Base-by-base conservation (phyloP, 2,113 vertebrate species). In the Mastomys natalensis region DNA sequence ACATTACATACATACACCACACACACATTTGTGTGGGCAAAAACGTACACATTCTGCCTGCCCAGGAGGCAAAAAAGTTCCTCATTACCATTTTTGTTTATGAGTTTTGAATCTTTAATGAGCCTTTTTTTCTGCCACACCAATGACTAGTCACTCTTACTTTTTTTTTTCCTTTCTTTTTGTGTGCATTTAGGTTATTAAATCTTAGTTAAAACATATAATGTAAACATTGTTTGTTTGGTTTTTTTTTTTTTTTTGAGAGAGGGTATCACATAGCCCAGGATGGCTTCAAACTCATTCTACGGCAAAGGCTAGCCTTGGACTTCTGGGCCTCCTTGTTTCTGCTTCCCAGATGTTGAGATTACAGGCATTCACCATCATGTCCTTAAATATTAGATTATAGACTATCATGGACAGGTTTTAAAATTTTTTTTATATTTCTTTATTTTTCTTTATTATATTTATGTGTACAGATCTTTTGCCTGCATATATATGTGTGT, bases 321-420 rank as follows among this genome's bases (percentile, higher is more conserved):
- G 16, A 51, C 5, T 87, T 87, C 16, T 48, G 43, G 26, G 68
- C 31, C 62, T 68, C 19, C 19, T 64, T 70, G 7, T 45, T 48
- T 68, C 45, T 55, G 19, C 21, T 17, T 72, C 37, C 34, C 86
- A 88, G 29, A 37, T 29, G 48, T n/a, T 70, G 45, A 51, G 31
- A 53, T 22, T 51, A 51, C 3, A 87, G 31, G 19, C 29, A 13
- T 37, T 51, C 43, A 34, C 31, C 43, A 48, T 43, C 17, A 68
- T 51, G 84, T 68, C 64, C 45, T 64, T 70, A 77, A 96, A 87
- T 85, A 92, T 58, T 87, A 94, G 90, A 48, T 60, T 95, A 17
- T 51, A 78, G 73, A 21, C 60, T 77, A 8, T 58, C 34, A 12
- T 62, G 7, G 68, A 48, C 68, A n/a, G 37, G 48, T 62, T 84